phyloP scores from a whole-genome alignment of 2,113 vertebrate genomes.

The Ctenomys sociabilis region DNA sequence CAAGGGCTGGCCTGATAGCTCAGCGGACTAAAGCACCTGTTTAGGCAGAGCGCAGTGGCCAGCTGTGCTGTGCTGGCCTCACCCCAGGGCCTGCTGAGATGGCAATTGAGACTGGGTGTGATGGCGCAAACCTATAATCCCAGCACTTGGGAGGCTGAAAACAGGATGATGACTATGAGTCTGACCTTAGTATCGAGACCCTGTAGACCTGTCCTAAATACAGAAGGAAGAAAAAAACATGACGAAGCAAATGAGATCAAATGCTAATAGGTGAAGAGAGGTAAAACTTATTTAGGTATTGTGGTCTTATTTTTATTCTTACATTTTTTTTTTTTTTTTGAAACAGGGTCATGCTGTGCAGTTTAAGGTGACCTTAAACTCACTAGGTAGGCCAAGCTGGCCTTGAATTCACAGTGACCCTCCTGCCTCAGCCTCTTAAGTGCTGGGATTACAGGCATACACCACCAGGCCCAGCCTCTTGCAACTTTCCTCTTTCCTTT shows the following conservation, averaged over 20 bases:
- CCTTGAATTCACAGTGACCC: not conserved
- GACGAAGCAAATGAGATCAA: not conserved
- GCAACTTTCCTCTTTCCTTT: constrained; percentile 19
- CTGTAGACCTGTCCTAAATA: no score
- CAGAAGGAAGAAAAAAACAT: not conserved
- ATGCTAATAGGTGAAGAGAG: not conserved
- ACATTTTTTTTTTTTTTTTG: not conserved
- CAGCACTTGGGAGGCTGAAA: no score
- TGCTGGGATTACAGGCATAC: not conserved
- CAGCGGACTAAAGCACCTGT: no score
- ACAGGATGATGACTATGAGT: no score
- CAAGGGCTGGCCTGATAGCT: not conserved
- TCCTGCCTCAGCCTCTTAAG: not conserved
- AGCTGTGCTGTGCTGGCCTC: no score
- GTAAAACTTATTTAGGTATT: not conserved
- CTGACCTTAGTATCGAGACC: no score
- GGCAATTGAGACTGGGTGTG: no score
- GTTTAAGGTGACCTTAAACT: not conserved
- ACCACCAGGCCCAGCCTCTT: not conserved
- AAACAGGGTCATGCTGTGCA: not conserved
- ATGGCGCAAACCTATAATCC: no score
- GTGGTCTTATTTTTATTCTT: not conserved
- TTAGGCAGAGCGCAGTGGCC: no score
- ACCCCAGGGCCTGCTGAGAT: no score
- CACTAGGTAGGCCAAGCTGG: not conserved